Evolutionary conservation across 35 echinoderm and acorn worm genomes (phyloP), one percentile per base, ranked within the genome.

Genomic region (Diadema setosum): DNA sequence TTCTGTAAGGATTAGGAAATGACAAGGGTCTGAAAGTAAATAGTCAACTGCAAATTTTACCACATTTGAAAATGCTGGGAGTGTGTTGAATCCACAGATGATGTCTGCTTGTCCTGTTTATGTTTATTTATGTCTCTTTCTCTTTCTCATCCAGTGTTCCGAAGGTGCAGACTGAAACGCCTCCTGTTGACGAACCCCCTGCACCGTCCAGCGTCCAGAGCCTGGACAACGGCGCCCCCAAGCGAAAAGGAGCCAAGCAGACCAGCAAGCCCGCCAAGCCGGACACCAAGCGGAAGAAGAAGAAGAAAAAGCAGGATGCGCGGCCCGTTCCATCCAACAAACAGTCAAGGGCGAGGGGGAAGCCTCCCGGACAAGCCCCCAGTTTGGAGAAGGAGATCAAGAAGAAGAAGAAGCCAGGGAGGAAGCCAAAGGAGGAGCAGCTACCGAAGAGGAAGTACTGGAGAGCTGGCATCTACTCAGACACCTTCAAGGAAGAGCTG

Each of bases 401-500:
- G 40, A 21, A 45, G 37, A 85, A 87, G 29, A 74, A 87, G 21
- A 52, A 44, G 5, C 21, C 46, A 42, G 40, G 40, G 2, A 39
- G 40, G 73, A 78, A 78, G 37, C 37, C 33, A 0, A 78, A 78
- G n/a, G 84, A 93, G 25, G 91, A 93, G 23, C 67, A 67, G 34
- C 18, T 81, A 42, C 89, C 88, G 5, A 99, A 94, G 83, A 84
- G 83, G 63, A 91, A 84, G 35, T 99, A 89, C 90, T 99, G 96
- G 96, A 89, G 90, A 50, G 96, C 96, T 26, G 96, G 96, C 30
- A 99, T 99, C 37, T 99, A 99, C 69, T 99, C 96, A 6, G 57
- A 63, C 70, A 86, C 96, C 39, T 99, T 92, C 44, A 99, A 94
- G 46, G 82, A 94, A 67, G 96, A 99, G 44, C 31, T 75, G 87